Percentiles rank a stretch among this genome's conserved stretches.
Evolutionary conservation across 2,888 invertebrate species (phyloP).

Genomic region (Andrena chrysosceles): DNA sequence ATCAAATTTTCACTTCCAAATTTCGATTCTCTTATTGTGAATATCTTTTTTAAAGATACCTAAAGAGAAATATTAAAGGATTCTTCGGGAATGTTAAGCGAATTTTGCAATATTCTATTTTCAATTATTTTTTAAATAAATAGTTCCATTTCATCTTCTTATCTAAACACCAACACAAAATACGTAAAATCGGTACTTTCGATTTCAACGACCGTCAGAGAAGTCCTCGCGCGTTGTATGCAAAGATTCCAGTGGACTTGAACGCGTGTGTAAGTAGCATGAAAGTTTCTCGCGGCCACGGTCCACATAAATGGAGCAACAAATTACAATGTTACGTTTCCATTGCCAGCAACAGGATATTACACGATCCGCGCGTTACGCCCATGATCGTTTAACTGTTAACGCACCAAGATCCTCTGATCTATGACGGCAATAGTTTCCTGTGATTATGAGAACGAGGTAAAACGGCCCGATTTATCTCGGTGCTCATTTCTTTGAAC

Average conservation of each 20-base stretch:
- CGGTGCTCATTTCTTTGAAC: not conserved
- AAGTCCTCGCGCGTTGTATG: not conserved
- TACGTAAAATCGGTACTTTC: too few species aligned
- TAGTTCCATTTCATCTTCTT: too few species aligned
- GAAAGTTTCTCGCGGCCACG: slow-evolving; percentile 71
- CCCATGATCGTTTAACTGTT: slow-evolving; percentile 28
- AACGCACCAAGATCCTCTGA: slow-evolving; percentile 15
- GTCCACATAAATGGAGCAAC: slow-evolving; percentile 75
- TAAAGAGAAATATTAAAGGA: too few species aligned
- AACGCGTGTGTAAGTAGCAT: slow-evolving; percentile 8
- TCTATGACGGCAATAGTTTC: slow-evolving; percentile 18
- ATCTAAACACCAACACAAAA: too few species aligned
- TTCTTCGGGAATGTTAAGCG: too few species aligned
- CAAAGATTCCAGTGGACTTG: not conserved
- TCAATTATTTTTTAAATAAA: too few species aligned
- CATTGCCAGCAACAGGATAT: slow-evolving; percentile 63
- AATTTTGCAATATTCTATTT: too few species aligned
- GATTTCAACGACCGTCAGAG: too few species aligned
- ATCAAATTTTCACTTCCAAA: too few species aligned
- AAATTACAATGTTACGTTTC: slow-evolving; percentile 71
- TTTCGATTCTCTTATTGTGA: too few species aligned
- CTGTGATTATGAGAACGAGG: slow-evolving; percentile 8
- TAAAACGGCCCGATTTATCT: not conserved
- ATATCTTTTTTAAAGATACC: too few species aligned
- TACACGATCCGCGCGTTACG: slow-evolving; percentile 60